Conservation (phyloP, 2,888 invertebrate species). For the Julus scandinavius region DNA sequence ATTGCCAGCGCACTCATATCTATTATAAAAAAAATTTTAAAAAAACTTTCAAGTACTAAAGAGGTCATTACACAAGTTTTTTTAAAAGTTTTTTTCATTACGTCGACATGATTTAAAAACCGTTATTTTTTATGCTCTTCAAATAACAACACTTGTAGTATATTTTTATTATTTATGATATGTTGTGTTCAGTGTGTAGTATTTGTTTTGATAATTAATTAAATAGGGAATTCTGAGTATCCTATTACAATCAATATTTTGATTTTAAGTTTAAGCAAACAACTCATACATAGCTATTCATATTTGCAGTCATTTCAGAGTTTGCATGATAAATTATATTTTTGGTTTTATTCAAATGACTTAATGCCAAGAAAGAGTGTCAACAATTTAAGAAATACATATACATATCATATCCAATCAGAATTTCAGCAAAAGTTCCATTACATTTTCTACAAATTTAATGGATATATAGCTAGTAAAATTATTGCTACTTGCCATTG, state of each 20-base stretch:
- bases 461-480: no score
- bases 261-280: not conserved
- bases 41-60: not conserved
- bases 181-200: not conserved
- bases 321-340: no score
- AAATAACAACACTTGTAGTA: not conserved
- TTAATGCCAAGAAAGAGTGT: no score
- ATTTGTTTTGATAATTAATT: slow-evolving; percentile 1
- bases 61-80: not conserved
- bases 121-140: not conserved
- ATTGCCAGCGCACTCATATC: not conserved
- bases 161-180: not conserved
- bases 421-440: no score
- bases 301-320: not conserved
- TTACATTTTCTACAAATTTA: no score
- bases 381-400: no score
- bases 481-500: no score
- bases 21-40: not conserved
- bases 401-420: no score
- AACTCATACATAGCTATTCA: not conserved
- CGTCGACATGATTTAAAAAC: not conserved
- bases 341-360: no score
- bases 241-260: not conserved
- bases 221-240: not conserved
- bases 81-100: not conserved